A percentile compares a stretch with the other conserved stretches of the same genome.
phyloP scores from a whole-genome alignment of 2,113 vertebrate genomes.

The Corythornis vintsioides region DNA sequence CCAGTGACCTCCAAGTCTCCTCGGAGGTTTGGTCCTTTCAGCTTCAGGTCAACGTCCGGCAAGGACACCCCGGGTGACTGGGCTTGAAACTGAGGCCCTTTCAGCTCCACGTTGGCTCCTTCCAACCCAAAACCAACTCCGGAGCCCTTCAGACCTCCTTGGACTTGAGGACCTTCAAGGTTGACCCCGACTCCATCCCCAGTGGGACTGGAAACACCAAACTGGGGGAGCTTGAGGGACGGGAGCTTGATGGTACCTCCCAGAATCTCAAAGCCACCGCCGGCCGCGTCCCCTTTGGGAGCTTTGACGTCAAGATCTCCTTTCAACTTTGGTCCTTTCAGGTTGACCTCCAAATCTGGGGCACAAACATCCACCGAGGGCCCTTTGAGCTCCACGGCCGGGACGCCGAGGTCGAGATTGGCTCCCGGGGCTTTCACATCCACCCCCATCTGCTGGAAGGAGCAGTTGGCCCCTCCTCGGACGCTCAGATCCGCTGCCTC shows the following conservation, averaged over 20 bases:
- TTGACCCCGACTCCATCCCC: not conserved
- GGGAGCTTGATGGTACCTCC: slow-evolving; percentile 72
- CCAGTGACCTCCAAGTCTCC: not conserved
- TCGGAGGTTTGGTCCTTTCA: slow-evolving; percentile 63
- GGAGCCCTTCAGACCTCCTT: slow-evolving; percentile 27
- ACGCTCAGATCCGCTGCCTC: not conserved
- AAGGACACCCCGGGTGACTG: not conserved
- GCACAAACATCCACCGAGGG: slow-evolving; percentile 4
- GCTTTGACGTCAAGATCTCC: slow-evolving; percentile 57
- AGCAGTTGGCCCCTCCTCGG: not conserved
- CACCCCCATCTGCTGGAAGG: not conserved
- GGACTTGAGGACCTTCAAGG: slow-evolving; percentile 38
- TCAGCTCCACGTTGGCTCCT: not conserved
- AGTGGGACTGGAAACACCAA: not conserved
- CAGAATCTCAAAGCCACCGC: slow-evolving; percentile 27
- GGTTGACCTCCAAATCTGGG: slow-evolving; percentile 34
- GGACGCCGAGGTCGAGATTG: not conserved
- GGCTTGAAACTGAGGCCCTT: not conserved
- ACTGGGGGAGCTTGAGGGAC: slow-evolving; percentile 72
- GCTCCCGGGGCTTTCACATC: not conserved
- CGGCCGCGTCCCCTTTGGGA: not conserved
- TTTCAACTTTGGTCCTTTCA: slow-evolving; percentile 77
- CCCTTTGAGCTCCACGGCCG: not conserved
- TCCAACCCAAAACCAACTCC: not conserved
- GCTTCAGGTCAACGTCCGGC: not conserved